Evolutionary conservation across 2,797 vertebrate species (phyloP).

Genomic region (Scolopax rusticola): DNA sequence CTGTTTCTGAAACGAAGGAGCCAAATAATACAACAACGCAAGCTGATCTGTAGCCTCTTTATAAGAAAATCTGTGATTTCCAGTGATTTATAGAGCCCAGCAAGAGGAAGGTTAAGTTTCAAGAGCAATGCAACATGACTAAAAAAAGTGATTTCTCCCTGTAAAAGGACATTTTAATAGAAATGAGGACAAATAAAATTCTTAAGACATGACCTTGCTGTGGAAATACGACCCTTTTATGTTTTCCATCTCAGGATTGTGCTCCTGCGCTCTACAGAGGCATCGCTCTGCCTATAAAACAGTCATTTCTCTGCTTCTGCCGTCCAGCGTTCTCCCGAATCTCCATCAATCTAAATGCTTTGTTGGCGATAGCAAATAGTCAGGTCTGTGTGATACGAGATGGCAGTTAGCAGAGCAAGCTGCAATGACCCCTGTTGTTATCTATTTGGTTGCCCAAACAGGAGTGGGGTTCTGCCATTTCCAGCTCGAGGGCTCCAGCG

Average conservation of each 20-base stretch:
- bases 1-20: neutral
- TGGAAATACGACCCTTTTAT: slow-evolving; percentile 27
- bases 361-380: neutral
- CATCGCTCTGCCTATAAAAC: neutral
- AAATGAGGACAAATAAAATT: slow-evolving; percentile 27
- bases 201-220: neutral
- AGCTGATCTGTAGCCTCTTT: slow-evolving; percentile 4
- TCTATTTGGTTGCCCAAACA: neutral
- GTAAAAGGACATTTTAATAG: slow-evolving; percentile 7
- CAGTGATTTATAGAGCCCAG: neutral
- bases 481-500: neutral
- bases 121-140: neutral
- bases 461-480: neutral
- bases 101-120: slow-evolving; percentile 22
- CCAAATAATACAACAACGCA: neutral
- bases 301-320: neutral
- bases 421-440: neutral
- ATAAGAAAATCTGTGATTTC: neutral
- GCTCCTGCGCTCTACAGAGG: neutral
- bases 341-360: neutral
- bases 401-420: neutral
- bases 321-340: neutral
- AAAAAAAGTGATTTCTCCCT: slow-evolving; percentile 10
- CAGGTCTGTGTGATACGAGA: neutral
- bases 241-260: neutral